Evolutionary conservation across 2,113 vertebrate species (phyloP).

Genomic region (Poeciliopsis prolifica): DNA sequence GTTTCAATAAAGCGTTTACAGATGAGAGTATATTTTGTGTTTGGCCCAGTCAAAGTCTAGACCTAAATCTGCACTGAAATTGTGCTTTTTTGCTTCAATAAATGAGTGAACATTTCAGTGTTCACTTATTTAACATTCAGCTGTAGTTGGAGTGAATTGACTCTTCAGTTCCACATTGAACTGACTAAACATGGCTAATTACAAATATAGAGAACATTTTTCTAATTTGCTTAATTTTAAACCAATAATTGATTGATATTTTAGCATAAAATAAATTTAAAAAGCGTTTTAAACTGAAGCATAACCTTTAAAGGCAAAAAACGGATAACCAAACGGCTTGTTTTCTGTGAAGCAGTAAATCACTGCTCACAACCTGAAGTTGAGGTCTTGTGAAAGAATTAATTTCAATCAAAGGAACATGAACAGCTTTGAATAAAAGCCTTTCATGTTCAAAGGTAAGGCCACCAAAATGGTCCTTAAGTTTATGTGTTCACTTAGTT

Average conservation of each 20-base stretch:
- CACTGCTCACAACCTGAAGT: background rate
- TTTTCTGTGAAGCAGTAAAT: background rate
- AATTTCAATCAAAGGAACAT: conserved; percentile 2
- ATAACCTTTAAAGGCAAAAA: too few species aligned
- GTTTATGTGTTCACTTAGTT: conserved; percentile 58
- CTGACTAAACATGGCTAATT: background rate
- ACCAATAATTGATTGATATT: background rate
- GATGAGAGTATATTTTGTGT: too few species aligned
- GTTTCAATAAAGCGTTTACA: too few species aligned
- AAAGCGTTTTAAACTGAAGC: too few species aligned
- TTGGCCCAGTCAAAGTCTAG: too few species aligned
- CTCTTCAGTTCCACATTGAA: background rate
- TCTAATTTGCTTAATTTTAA: background rate
- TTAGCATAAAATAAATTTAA: too few species aligned
- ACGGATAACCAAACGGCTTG: too few species aligned
- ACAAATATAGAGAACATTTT: background rate
- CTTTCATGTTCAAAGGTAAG: conserved; percentile 25
- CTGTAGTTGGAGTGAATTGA: background rate
- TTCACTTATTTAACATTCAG: too few species aligned
- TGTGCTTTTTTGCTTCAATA: too few species aligned
- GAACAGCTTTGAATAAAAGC: conserved; percentile 35
- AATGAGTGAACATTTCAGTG: too few species aligned
- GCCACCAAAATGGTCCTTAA: conserved; percentile 20
- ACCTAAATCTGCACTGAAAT: too few species aligned
- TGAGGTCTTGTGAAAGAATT: conserved; percentile 8